These are phyloP conservation scores for Platerodrilus igneus DNA, from an alignment of 2,888 invertebrate genomes.

Conservation along the genomic window DNA sequence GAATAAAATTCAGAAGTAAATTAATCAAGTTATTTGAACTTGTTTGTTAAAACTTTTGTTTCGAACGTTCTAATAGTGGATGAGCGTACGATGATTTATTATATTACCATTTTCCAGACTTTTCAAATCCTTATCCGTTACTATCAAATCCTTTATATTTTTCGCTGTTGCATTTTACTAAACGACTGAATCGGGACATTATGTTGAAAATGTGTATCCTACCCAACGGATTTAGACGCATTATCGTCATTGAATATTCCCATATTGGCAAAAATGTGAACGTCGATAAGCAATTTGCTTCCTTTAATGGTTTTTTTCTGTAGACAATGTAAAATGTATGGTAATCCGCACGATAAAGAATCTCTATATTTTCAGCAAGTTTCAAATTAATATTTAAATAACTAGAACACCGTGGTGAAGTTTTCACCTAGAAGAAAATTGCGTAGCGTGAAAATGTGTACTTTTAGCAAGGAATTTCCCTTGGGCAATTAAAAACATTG, in stretches of 20 bases:
- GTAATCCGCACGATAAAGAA: conserved; percentile 29
- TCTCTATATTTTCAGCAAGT: conserved; percentile 11
- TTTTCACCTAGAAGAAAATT: conserved; percentile 8
- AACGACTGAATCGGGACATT: too few relatives aligned
- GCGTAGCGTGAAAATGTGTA: too few relatives aligned
- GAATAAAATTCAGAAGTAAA: too few relatives aligned
- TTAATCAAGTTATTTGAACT: too few relatives aligned
- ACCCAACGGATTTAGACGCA: conserved; percentile 16
- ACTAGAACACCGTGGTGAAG: conserved; percentile 14
- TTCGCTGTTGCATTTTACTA: not conserved
- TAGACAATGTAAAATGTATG: conserved; percentile 36
- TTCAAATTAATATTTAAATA: conserved; percentile 14
- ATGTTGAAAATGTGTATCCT: conserved; percentile 23
- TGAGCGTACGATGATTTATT: too few relatives aligned
- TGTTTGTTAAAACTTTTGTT: too few relatives aligned
- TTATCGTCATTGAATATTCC: conserved; percentile 23
- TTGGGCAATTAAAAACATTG: conserved; percentile 31
- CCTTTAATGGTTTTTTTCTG: conserved; percentile 36
- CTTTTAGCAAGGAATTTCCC: conserved; percentile 29
- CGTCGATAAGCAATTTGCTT: conserved; percentile 34
- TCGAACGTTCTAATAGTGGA: too few relatives aligned
- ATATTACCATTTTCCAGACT: too few relatives aligned
- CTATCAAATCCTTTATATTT: too few relatives aligned
- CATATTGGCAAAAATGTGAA: conserved; percentile 30
- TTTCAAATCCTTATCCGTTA: too few relatives aligned